phyloP scores from a whole-genome alignment of 2,888 invertebrate genomes.

The Bugulina stolonifera region DNA sequence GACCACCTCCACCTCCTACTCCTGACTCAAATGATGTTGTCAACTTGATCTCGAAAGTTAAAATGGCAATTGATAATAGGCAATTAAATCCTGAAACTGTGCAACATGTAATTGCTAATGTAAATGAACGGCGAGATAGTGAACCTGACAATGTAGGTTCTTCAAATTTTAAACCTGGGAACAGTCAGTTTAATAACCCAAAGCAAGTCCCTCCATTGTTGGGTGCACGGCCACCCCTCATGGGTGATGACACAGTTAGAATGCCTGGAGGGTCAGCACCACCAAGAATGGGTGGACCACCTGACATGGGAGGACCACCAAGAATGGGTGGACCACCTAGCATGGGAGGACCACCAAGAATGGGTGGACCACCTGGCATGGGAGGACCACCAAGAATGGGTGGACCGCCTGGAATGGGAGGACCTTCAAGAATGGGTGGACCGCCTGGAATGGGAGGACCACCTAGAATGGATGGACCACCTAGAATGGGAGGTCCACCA shows the following conservation, averaged over 20 bases:
- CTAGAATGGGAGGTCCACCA: slow-evolving; percentile 2
- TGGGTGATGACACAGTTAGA: too few relatives aligned
- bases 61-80: slow-evolving; percentile 21
- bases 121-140: background rate
- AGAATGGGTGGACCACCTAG: slow-evolving; percentile 14
- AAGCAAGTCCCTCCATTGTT: background rate
- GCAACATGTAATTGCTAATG: background rate
- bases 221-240: background rate
- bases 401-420: background rate
- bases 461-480: background rate
- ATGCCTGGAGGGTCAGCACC: too few relatives aligned
- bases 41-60: slow-evolving; percentile 10
- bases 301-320: background rate
- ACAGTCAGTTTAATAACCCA: background rate
- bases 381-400: background rate
- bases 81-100: slow-evolving; percentile 10
- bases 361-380: background rate
- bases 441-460: background rate
- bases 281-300: background rate
- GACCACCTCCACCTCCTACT: background rate
- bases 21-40: slow-evolving; percentile 21
- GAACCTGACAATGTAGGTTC: too few relatives aligned
- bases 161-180: too few relatives aligned
- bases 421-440: background rate
- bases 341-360: background rate